Conservation (phyloP, 2,113 vertebrate genomes). For the Serilophus lunatus region DNA sequence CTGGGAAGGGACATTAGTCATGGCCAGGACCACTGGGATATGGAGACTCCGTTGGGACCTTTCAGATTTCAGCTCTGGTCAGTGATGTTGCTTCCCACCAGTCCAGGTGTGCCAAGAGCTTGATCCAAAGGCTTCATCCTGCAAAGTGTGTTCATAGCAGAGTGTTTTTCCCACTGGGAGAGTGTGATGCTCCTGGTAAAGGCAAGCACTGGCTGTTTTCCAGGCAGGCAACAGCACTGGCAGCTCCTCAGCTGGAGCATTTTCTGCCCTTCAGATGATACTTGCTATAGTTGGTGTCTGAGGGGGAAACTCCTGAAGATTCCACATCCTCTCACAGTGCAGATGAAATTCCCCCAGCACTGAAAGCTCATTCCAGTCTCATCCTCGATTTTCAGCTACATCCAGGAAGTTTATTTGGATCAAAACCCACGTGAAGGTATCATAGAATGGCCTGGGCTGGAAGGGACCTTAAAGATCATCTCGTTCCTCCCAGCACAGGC, state of each 20-base stretch:
- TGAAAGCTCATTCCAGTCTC: rapidly evolving
- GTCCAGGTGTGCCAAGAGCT: rapidly evolving
- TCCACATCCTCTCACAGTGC: rapidly evolving
- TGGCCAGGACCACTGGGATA: background rate
- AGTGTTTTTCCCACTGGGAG: rapidly evolving
- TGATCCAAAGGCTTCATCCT: background rate
- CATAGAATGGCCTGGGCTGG: too few relatives aligned
- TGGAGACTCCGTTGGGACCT: background rate
- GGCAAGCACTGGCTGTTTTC: background rate
- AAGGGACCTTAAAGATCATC: too few relatives aligned
- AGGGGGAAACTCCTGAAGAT: background rate
- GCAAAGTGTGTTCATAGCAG: rapidly evolving
- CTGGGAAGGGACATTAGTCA: conserved; percentile 1
- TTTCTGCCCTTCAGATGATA: background rate
- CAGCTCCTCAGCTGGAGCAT: background rate
- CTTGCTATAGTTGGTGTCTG: background rate
- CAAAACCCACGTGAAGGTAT: rapidly evolving
- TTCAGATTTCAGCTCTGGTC: rapidly evolving
- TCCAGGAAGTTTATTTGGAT: background rate
- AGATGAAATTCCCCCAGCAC: background rate
- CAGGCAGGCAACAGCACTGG: background rate
- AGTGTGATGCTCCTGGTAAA: rapidly evolving
- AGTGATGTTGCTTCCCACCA: background rate
- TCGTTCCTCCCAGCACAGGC: background rate
- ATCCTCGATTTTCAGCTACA: background rate